These are phyloP conservation scores for Gasterosteus aculeatus DNA, from an alignment of 2,113 vertebrate genomes.

Conservation along the genomic window DNA sequence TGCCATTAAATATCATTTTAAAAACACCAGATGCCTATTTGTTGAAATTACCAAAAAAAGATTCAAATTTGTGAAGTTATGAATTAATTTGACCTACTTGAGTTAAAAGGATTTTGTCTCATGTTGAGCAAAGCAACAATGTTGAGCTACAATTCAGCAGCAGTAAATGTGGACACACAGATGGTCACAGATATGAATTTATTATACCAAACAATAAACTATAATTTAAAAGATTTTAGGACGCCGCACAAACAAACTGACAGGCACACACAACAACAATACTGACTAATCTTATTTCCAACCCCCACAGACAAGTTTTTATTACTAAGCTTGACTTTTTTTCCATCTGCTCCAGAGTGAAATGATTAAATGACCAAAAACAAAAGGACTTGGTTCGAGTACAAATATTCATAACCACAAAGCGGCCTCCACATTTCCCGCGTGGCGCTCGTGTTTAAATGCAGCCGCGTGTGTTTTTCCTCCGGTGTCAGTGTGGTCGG, in stretches of 20 bases:
- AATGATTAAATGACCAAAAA: neutral
- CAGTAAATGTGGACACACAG: neutral
- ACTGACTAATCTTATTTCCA: neutral
- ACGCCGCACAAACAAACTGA: neutral
- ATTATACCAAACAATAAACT: no score
- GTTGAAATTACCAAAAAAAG: neutral
- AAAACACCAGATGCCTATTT: neutral
- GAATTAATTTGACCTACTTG: neutral
- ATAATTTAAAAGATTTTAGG: neutral
- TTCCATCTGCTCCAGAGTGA: neutral
- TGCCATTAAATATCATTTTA: neutral
- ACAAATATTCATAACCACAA: neutral
- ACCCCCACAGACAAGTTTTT: neutral
- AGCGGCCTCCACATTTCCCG: conserved; percentile 15
- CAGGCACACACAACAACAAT: neutral
- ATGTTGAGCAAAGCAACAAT: neutral
- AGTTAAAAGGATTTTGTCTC: neutral
- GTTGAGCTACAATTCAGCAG: neutral
- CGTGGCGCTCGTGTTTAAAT: conserved; percentile 26
- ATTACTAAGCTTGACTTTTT: neutral
- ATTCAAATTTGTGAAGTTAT: neutral
- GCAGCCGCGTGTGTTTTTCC: neutral
- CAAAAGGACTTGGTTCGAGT: neutral
- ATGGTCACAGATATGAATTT: no score
- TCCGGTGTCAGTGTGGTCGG: neutral